phyloP scores from a whole-genome alignment of 2,888 invertebrate species.

The Agonopterix arenella region DNA sequence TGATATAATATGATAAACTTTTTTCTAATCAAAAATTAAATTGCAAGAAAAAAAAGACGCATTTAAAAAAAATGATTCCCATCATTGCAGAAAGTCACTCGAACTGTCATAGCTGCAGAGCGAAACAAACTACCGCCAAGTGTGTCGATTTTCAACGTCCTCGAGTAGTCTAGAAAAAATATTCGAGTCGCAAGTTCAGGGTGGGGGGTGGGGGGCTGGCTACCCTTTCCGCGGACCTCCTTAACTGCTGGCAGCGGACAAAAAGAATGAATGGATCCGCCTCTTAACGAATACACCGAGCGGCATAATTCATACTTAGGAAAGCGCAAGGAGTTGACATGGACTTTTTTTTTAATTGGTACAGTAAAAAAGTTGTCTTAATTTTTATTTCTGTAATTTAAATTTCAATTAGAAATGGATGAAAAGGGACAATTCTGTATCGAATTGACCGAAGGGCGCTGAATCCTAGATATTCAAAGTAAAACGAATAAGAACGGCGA shows the following conservation, averaged over 20 bases:
- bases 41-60: no score
- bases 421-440: no score
- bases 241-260: conserved; percentile 72
- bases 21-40: no score
- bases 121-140: conserved; percentile 71
- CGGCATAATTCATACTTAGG: conserved; percentile 76
- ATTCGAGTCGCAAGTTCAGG: conserved; percentile 70
- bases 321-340: conserved; percentile 73
- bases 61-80: conserved; percentile 6
- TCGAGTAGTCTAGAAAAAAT: conserved; percentile 71
- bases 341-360: conserved; percentile 37
- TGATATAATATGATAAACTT: no score
- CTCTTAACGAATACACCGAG: conserved; percentile 76
- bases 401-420: no score
- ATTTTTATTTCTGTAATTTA: no score
- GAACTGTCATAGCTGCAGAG: conserved; percentile 64
- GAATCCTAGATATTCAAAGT: no score
- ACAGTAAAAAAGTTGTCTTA: no score
- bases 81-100: conserved; percentile 56
- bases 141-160: conserved; percentile 73
- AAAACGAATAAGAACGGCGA: no score
- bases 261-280: conserved; percentile 77
- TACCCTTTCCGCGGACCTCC: conserved; percentile 59
- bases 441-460: no score
- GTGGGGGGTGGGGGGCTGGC: conserved; percentile 33